A percentile compares a stretch with the other conserved stretches of the same genome.
Evolutionary conservation across 1,140 invertebrate species (phyloP).

Genomic region (Phymastichus coffea): DNA sequence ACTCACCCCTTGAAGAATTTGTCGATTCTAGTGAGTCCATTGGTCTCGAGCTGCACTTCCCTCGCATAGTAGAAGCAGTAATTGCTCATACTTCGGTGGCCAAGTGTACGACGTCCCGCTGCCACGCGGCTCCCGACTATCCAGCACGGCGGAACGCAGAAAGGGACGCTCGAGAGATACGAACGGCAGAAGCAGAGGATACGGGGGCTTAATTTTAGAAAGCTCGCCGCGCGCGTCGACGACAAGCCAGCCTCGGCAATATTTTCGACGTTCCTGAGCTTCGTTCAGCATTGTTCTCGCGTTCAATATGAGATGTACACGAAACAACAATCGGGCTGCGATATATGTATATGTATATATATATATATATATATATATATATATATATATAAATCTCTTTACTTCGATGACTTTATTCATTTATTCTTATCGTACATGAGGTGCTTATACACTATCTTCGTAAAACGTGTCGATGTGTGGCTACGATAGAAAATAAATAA

Average conservation of each 20-base stretch:
- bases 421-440: slow-evolving; percentile 18
- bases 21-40: slow-evolving; percentile 31
- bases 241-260: neutral
- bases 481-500: slow-evolving; percentile 19
- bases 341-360: too few relatives aligned
- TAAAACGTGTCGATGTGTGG: slow-evolving; percentile 19
- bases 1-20: slow-evolving; percentile 46
- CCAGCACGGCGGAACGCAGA: too few relatives aligned
- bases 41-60: slow-evolving; percentile 27
- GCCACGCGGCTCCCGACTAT: too few relatives aligned
- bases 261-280: neutral
- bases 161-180: too few relatives aligned
- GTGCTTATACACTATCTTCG: slow-evolving; percentile 21
- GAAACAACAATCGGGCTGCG: too few relatives aligned
- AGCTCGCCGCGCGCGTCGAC: neutral
- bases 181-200: too few relatives aligned
- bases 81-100: slow-evolving; percentile 42
- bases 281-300: too few relatives aligned
- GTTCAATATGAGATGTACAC: too few relatives aligned
- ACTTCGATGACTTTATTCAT: slow-evolving; percentile 25
- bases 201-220: neutral
- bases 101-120: too few relatives aligned
- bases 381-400: too few relatives aligned
- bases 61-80: slow-evolving; percentile 46
- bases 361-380: too few relatives aligned